These are phyloP conservation scores for Sprattus sprattus DNA, from an alignment of 2,113 vertebrate species.

Conservation along the genomic window DNA sequence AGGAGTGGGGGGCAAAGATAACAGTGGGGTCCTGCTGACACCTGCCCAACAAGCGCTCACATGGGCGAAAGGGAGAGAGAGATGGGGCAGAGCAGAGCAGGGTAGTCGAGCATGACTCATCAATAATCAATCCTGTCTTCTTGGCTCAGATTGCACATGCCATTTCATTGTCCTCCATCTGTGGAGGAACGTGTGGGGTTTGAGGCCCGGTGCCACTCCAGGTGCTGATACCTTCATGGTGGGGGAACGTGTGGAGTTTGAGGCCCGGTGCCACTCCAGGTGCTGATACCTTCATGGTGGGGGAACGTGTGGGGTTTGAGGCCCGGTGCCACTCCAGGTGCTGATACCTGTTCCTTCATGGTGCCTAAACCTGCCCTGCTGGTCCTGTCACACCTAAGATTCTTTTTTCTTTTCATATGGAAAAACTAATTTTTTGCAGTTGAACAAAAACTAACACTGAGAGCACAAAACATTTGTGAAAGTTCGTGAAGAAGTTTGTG, in stretches of 20 bases:
- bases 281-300: neutral
- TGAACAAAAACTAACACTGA: neutral
- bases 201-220: no score
- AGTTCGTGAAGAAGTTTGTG: no score
- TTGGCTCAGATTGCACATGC: neutral
- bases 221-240: neutral
- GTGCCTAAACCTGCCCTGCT: neutral
- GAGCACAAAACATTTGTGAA: no score
- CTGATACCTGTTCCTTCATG: no score
- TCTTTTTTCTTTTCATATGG: neutral
- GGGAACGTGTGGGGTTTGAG: neutral
- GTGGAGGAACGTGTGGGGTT: constrained; percentile 16
- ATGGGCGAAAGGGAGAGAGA: neutral
- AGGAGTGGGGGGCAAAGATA: constrained; percentile 48
- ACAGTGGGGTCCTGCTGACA: constrained; percentile 49
- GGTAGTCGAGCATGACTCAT: constrained; percentile 42
- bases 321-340: no score
- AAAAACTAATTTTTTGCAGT: neutral
- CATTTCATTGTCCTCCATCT: constrained; percentile 41
- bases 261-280: no score
- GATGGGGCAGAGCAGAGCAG: neutral
- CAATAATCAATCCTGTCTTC: constrained; percentile 59
- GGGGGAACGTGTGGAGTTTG: neutral
- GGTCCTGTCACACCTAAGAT: neutral
- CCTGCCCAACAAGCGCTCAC: constrained; percentile 44